These are phyloP conservation scores for Chitala chitala DNA, from an alignment of 2,113 vertebrate species.

Conservation along the genomic window DNA sequence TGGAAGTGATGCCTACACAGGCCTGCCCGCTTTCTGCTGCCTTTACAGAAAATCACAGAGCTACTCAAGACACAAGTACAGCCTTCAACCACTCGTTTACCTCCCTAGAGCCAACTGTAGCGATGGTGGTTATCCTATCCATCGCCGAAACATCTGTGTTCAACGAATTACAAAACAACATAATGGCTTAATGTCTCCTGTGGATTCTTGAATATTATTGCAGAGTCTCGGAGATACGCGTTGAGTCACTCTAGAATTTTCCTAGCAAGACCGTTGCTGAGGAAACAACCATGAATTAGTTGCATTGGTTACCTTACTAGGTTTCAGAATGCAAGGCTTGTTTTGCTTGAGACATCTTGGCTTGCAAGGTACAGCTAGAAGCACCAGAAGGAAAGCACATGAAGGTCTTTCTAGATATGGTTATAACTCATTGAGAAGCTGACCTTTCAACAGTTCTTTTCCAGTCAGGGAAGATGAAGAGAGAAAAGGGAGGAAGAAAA, in stretches of 20 bases:
- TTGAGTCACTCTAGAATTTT: slow-evolving; percentile 10
- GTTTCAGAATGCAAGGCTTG: background rate
- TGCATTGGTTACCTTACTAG: background rate
- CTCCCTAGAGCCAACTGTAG: background rate
- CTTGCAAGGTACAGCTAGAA: background rate
- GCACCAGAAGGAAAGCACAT: background rate
- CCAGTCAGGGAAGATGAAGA: background rate
- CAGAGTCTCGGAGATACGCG: background rate
- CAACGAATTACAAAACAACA: slow-evolving; percentile 1
- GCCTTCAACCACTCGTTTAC: background rate
- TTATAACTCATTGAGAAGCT: slow-evolving; percentile 20
- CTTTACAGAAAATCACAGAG: background rate
- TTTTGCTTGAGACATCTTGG: background rate
- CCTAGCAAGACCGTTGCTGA: slow-evolving; percentile 1
- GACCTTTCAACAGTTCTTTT: slow-evolving; percentile 18
- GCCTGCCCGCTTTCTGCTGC: background rate
- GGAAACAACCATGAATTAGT: slow-evolving; percentile 5
- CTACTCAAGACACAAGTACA: background rate
- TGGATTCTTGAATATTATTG: background rate
- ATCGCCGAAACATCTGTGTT: background rate
- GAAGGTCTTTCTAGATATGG: slow-evolving; percentile 3
- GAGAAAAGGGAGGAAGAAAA: slow-evolving; percentile 13
- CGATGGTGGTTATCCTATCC: background rate
- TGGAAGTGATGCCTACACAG: background rate
- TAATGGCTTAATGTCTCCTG: slow-evolving; percentile 2